phyloP scores from a whole-genome alignment of 2,113 vertebrate genomes.

The Esox niger region DNA sequence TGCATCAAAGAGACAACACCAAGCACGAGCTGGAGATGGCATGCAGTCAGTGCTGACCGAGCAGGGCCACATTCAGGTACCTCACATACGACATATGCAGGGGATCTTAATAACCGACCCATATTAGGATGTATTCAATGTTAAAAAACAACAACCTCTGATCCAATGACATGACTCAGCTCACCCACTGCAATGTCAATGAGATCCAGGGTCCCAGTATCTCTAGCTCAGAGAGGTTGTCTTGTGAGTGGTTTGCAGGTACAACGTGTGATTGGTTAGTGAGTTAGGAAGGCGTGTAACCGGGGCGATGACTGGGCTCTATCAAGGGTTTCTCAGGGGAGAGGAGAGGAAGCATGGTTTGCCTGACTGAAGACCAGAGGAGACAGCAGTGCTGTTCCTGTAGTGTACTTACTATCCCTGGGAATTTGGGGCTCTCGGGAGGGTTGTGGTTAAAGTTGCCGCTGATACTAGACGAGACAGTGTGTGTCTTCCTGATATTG shows the following conservation, averaged over 20 bases:
- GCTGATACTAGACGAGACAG: slow-evolving; percentile 85
- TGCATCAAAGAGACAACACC: neutral
- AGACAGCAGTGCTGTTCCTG: slow-evolving; percentile 15
- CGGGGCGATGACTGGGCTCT: neutral
- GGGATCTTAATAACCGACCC: slow-evolving; percentile 7
- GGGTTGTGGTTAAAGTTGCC: slow-evolving; percentile 81
- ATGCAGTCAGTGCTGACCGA: slow-evolving; percentile 1
- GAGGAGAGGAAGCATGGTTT: slow-evolving; percentile 33
- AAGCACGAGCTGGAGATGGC: slow-evolving; percentile 14
- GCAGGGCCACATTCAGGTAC: slow-evolving; percentile 1
- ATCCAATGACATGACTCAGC: neutral
- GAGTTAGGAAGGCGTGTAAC: slow-evolving; percentile 39
- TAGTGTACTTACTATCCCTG: slow-evolving; percentile 87
- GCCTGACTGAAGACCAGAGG: slow-evolving; percentile 39
- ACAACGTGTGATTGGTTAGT: slow-evolving; percentile 4
- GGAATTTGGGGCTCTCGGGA: slow-evolving; percentile 79
- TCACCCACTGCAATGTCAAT: slow-evolving; percentile 11
- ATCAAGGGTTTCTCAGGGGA: slow-evolving; percentile 9
- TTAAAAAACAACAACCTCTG: slow-evolving; percentile 14
- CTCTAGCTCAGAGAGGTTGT: slow-evolving; percentile 22
- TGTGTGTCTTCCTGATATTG: slow-evolving; percentile 79
- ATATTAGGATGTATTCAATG: slow-evolving; percentile 5
- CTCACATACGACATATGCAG: neutral
- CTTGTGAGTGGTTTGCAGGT: slow-evolving; percentile 2
- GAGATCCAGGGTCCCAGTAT: slow-evolving; percentile 25